Conservation (phyloP, 2,888 invertebrate species). For the Lathronympha strigana region DNA sequence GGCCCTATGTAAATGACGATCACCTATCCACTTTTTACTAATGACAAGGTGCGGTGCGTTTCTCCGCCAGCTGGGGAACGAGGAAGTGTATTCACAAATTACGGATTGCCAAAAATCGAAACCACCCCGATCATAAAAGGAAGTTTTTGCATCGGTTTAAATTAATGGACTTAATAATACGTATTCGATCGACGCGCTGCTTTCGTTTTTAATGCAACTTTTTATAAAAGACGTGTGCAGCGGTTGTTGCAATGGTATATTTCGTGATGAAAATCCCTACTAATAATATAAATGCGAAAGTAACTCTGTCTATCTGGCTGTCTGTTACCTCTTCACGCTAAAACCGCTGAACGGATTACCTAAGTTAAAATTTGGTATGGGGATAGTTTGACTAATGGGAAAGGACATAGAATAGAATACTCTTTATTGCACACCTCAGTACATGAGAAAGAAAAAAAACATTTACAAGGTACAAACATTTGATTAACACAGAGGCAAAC, state of each 20-base stretch:
- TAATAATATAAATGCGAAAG: too few species aligned
- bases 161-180: conserved; percentile 55
- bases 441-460: too few species aligned
- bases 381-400: too few species aligned
- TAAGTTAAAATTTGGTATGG: too few species aligned
- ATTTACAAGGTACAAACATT: too few species aligned
- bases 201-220: conserved; percentile 56
- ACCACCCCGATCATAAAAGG: conserved; percentile 55
- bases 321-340: too few species aligned
- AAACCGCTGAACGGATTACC: too few species aligned
- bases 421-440: too few species aligned
- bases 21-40: conserved; percentile 70
- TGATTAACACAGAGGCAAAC: too few species aligned
- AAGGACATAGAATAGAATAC: too few species aligned
- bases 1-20: conserved; percentile 66
- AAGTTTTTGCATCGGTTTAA: conserved; percentile 50
- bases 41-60: conserved; percentile 72
- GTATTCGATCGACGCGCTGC: conserved; percentile 63
- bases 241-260: neutral
- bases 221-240: neutral
- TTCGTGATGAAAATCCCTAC: too few species aligned
- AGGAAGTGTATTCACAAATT: conserved; percentile 72
- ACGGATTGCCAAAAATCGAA: conserved; percentile 69
- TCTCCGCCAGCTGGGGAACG: conserved; percentile 74
- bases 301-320: too few species aligned